These are phyloP conservation scores for Papilio glaucus DNA, from an alignment of 1,140 invertebrate species.

Conservation along the genomic window DNA sequence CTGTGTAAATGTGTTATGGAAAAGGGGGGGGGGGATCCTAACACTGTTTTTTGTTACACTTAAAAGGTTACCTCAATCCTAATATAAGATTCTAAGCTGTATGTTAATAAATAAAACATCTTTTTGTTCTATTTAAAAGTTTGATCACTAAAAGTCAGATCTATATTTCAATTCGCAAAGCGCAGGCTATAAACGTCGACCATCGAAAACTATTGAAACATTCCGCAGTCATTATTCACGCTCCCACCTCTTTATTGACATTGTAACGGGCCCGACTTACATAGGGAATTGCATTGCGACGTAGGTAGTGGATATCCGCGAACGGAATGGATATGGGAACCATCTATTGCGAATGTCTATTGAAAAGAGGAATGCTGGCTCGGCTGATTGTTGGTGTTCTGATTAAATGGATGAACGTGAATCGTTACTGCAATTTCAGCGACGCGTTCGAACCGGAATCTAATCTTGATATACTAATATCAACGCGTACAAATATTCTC, in stretches of 20 bases:
- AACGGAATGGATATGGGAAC: conserved; percentile 7
- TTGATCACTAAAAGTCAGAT: background rate
- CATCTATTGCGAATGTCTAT: conserved; percentile 21
- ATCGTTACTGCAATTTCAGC: conserved; percentile 8
- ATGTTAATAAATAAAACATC: too few relatives aligned
- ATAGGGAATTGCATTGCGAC: conserved; percentile 35
- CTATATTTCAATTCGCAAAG: background rate
- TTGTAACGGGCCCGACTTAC: conserved; percentile 22
- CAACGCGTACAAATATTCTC: background rate
- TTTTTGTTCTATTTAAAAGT: background rate
- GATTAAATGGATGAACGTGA: conserved; percentile 24
- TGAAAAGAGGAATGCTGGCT: conserved; percentile 29
- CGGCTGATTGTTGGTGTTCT: conserved; percentile 30
- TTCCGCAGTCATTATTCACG: conserved; percentile 36
- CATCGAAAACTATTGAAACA: conserved; percentile 35
- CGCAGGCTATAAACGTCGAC: conserved; percentile 8
- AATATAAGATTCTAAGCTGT: too few relatives aligned
- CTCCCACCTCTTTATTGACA: conserved; percentile 35
- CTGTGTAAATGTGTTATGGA: too few relatives aligned
- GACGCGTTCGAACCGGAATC: conserved; percentile 5
- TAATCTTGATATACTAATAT: background rate
- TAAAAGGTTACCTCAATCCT: too few relatives aligned
- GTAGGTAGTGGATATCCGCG: background rate
- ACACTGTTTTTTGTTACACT: too few relatives aligned
- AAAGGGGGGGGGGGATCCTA: too few relatives aligned